Base-by-base conservation (phyloP, 1,140 invertebrate species). In the Penaeus vannamei region DNA sequence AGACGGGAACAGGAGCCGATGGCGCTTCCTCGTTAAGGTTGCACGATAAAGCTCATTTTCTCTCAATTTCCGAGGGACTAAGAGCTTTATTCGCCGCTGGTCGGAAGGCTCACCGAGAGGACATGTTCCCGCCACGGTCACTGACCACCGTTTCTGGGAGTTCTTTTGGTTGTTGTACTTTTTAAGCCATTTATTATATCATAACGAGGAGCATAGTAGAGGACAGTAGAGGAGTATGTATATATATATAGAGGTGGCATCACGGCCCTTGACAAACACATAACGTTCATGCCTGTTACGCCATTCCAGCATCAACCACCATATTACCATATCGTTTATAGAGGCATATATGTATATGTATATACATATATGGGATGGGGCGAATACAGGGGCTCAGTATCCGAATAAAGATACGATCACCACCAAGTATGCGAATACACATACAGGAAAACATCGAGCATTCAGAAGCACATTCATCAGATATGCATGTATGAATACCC, bases 281-380 rank as follows among this genome's bases (percentile, higher is more conserved):
- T 61, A 89, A 89, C 87, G 87, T 89, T 85, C 87, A 89, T 89
- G 87, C 87, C 87, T 87, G 53, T 90, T 90, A 87, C 89, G 89
- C 89, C 89, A 89, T 89, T 89, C 87, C 87, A 89, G 87, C 87
- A 89, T 89, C 79, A 84, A 89, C 87, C 87, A 90, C 84, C 69
- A 87, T 87, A 86, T 42, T 86, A 87, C 89, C 85, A 90, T 84
- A 79, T 84, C 69, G 84, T 61, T 59, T 42, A 82, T 85, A 77
- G 80, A 83, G 83, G 81, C 66, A 82, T 72, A 62, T 86, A 81
- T 53, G 53, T 53, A 53, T 53, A 53, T 53, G 53, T 53, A 53
- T 53, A 53, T 53, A 53, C 53, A 53, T 53, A 53, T 53, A 53
- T 53, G 53, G 53, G 53, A 79, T 46, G 36, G 77, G 77, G 20